Conservation (phyloP, 1,140 invertebrate genomes). For the Spodoptera litura region DNA sequence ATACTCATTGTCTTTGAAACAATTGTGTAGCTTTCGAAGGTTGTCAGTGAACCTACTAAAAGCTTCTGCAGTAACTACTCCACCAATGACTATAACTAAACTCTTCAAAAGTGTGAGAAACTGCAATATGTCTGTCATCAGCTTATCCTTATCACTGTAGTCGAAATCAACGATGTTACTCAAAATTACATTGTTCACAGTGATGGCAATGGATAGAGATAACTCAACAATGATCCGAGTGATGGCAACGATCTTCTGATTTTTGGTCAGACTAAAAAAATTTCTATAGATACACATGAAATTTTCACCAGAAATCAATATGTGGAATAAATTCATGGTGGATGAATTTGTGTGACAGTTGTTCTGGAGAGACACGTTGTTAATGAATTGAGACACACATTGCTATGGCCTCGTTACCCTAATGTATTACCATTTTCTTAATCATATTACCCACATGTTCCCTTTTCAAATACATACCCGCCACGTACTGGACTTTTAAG, state of each 20-base stretch:
- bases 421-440: constrained; percentile 3
- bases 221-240: neutral
- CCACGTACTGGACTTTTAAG: constrained; percentile 1
- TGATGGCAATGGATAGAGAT: neutral
- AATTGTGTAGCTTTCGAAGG: neutral
- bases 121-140: neutral
- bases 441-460: constrained; percentile 8
- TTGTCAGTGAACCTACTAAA: neutral
- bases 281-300: constrained; percentile 31
- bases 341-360: neutral
- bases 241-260: neutral
- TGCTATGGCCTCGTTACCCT: neutral
- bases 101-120: neutral
- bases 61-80: neutral
- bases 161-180: neutral
- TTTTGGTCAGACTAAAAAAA: neutral
- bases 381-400: neutral
- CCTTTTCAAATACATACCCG: neutral
- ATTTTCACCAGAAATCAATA: constrained; percentile 2
- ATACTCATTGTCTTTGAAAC: constrained; percentile 1
- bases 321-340: constrained; percentile 8
- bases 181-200: constrained; percentile 11
- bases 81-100: constrained; percentile 6
- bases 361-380: neutral
- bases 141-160: neutral